Evolutionary conservation across 2,888 invertebrate genomes (phyloP).

Genomic region (Aradus depressus): DNA sequence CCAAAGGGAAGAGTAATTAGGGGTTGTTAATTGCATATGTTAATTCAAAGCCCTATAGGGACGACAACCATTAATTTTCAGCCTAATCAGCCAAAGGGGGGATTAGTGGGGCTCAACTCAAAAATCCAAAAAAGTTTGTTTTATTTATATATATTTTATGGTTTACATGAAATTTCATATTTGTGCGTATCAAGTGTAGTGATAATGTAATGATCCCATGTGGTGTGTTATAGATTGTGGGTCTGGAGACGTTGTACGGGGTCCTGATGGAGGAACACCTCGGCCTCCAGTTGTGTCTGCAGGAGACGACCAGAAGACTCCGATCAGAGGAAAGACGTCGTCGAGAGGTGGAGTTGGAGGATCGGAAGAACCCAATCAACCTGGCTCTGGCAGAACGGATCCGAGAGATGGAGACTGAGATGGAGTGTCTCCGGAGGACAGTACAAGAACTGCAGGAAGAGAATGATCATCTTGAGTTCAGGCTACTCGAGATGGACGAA

Average conservation of each 20-base stretch:
- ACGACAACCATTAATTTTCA: too few relatives aligned
- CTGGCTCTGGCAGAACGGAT: slow-evolving; percentile 28
- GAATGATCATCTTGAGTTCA: slow-evolving; percentile 68
- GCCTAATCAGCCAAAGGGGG: too few relatives aligned
- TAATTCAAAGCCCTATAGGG: too few relatives aligned
- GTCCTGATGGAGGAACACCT: slow-evolving; percentile 31
- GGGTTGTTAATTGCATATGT: too few relatives aligned
- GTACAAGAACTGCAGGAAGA: slow-evolving; percentile 64
- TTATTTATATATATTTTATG: too few relatives aligned
- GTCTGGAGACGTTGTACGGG: slow-evolving; percentile 31
- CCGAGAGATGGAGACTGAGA: slow-evolving; percentile 26
- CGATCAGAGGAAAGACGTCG: slow-evolving; percentile 25
- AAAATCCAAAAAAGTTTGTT: too few relatives aligned
- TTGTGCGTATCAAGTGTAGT: too few relatives aligned
- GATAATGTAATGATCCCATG: too few relatives aligned
- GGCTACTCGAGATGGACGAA: slow-evolving; percentile 61
- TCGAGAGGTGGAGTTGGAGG: slow-evolving; percentile 15
- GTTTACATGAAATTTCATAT: too few relatives aligned
- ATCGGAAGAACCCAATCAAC: slow-evolving; percentile 27
- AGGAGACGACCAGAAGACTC: slow-evolving; percentile 26
- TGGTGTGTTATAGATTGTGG: slow-evolving; percentile 31
- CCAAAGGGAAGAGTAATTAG: too few relatives aligned
- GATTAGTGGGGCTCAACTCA: too few relatives aligned
- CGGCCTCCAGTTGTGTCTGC: slow-evolving; percentile 29
- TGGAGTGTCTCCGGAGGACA: slow-evolving; percentile 47